Percentiles rank a stretch among this genome's conserved stretches.
Evolutionary conservation across 2,113 vertebrate species (phyloP).

Genomic region (Tetrax tetrax): DNA sequence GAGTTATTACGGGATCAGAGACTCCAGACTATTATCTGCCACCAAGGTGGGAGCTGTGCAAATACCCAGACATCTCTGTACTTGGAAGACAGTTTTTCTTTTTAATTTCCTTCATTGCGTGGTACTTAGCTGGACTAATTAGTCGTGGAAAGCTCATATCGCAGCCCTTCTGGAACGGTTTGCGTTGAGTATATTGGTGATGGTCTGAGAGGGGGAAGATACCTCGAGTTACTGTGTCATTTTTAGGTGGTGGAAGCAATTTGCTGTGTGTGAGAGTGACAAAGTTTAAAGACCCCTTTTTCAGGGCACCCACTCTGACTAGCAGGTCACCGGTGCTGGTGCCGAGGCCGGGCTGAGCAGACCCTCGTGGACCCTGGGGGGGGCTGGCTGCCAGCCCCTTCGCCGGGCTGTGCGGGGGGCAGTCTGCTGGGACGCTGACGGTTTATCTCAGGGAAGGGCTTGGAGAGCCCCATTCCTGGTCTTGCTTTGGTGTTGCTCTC

Average conservation of each 20-base stretch:
- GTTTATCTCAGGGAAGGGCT: neutral
- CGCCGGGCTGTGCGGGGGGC: neutral
- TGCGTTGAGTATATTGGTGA: neutral
- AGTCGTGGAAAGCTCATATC: slow-evolving; percentile 4
- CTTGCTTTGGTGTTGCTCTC: neutral
- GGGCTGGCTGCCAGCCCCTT: neutral
- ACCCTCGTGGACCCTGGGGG: fast-evolving
- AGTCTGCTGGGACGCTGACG: fast-evolving
- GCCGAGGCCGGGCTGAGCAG: neutral
- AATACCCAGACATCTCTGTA: neutral
- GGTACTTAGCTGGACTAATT: slow-evolving; percentile 17
- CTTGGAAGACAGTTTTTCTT: slow-evolving; percentile 19
- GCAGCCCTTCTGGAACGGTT: neutral
- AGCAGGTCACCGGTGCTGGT: neutral
- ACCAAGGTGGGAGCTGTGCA: slow-evolving; percentile 31
- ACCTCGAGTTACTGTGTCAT: neutral
- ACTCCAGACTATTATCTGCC: slow-evolving; percentile 25
- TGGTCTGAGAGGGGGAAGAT: neutral
- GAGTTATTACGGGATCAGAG: slow-evolving; percentile 41
- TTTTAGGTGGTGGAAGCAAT: neutral
- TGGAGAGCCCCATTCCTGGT: neutral
- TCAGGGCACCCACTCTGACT: fast-evolving
- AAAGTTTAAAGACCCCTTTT: neutral
- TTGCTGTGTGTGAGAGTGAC: neutral
- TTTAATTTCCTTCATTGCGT: slow-evolving; percentile 14